Conservation (phyloP, 2,113 vertebrate genomes). For the Cranoglanis bouderius region DNA sequence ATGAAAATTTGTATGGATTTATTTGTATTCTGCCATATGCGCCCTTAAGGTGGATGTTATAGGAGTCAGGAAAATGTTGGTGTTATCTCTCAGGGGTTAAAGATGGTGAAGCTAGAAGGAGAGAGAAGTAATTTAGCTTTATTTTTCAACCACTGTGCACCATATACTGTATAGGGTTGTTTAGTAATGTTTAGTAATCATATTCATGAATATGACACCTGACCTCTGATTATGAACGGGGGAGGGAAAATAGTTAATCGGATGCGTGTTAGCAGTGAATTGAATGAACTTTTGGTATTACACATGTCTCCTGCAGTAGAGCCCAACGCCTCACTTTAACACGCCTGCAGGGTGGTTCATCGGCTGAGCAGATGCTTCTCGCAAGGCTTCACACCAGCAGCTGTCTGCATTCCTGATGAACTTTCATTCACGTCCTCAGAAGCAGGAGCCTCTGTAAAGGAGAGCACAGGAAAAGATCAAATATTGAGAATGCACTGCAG, state of each 20-base stretch:
- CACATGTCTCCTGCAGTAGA: no score
- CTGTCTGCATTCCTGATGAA: background rate
- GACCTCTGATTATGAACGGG: background rate
- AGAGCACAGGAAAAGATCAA: background rate
- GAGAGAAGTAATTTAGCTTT: background rate
- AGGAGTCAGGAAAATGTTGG: background rate
- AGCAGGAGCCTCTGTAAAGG: background rate
- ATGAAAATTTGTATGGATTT: background rate
- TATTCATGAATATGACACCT: background rate
- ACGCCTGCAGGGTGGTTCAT: background rate
- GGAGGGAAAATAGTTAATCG: background rate
- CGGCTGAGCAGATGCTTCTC: background rate
- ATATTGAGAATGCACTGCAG: background rate
- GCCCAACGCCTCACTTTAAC: no score
- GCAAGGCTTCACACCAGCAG: background rate
- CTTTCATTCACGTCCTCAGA: background rate
- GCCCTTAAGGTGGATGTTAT: background rate
- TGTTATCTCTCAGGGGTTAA: background rate
- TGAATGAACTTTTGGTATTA: background rate
- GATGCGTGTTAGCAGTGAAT: background rate
- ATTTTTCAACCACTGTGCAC: no score
- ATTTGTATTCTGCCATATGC: background rate
- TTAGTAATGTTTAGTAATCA: background rate
- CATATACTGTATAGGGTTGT: no score
- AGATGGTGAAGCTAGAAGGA: background rate